Evolutionary conservation across 2,113 vertebrate species (phyloP).

Genomic region (Zapus hudsonius): DNA sequence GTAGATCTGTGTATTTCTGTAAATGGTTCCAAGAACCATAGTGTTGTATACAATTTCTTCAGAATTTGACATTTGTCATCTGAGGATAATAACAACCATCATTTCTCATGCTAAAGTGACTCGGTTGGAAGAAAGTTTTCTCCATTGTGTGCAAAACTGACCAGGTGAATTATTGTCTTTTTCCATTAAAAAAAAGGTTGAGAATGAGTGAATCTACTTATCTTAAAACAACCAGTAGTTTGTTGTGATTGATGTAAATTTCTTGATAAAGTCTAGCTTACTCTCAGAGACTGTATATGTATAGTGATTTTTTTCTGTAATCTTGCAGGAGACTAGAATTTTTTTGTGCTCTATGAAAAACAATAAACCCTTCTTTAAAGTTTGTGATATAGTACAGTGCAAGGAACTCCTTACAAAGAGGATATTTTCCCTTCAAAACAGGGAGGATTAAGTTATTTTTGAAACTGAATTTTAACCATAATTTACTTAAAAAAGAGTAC

Average conservation of each 20-base stretch:
- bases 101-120: slow-evolving; percentile 53
- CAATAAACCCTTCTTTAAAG: slow-evolving; percentile 48
- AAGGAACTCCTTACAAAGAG: background rate
- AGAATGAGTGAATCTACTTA: background rate
- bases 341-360: slow-evolving; percentile 42
- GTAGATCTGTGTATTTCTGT: background rate
- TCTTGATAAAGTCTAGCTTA: slow-evolving; percentile 45
- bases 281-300: background rate
- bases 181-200: slow-evolving; percentile 15
- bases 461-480: background rate
- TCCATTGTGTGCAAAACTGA: slow-evolving; percentile 50
- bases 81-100: slow-evolving; percentile 36
- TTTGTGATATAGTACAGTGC: slow-evolving; percentile 21
- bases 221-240: background rate
- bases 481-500: background rate
- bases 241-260: slow-evolving; percentile 39
- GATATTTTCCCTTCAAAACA: slow-evolving; percentile 22
- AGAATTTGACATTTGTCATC: slow-evolving; percentile 48
- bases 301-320: slow-evolving; percentile 40
- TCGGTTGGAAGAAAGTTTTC: slow-evolving; percentile 45
- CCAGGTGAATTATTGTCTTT: slow-evolving; percentile 45
- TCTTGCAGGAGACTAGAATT: slow-evolving; percentile 53
- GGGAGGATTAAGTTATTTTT: background rate
- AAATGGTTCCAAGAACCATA: slow-evolving; percentile 21
- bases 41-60: slow-evolving; percentile 26